Conservation (phyloP, 2,888 invertebrate species). For the Agrochola macilenta region DNA sequence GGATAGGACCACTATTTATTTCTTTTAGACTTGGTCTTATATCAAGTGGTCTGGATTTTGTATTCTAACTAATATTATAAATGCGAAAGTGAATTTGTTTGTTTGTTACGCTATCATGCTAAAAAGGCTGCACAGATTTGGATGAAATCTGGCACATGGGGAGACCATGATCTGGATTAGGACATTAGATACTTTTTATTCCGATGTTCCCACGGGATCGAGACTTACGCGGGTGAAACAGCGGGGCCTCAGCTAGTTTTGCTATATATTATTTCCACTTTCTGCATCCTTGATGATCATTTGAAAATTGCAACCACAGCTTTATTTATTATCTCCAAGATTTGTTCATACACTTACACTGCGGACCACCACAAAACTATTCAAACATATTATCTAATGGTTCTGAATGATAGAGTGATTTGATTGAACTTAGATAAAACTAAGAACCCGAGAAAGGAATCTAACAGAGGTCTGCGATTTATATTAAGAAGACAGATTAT, state of each 20-base stretch:
- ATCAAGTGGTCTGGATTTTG: background rate
- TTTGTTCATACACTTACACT: conserved; percentile 12
- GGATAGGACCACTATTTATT: conserved; percentile 39
- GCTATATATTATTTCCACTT: conserved; percentile 7
- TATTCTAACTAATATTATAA: background rate
- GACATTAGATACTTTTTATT: too few relatives aligned
- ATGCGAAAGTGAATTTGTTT: too few relatives aligned
- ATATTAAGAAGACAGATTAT: background rate
- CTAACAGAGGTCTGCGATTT: background rate
- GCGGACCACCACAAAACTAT: conserved; percentile 19
- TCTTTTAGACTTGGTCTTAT: conserved; percentile 24
- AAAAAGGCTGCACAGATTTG: too few relatives aligned
- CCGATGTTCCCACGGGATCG: too few relatives aligned
- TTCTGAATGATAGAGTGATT: conserved; percentile 21
- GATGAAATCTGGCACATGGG: too few relatives aligned
- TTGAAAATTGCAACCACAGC: conserved; percentile 26
- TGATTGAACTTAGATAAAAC: conserved; percentile 18
- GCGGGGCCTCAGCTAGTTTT: background rate
- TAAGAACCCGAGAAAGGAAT: background rate
- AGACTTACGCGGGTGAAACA: too few relatives aligned
- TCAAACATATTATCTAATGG: conserved; percentile 25
- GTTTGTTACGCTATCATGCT: too few relatives aligned
- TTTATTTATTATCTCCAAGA: conserved; percentile 26
- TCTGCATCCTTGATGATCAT: conserved; percentile 15
- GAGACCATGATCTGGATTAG: too few relatives aligned